Evolutionary conservation across 2,113 vertebrate species (phyloP).

Genomic region (cat (Felis catus)): F.catus_Fca126_mat1.0 CM031419.1:34410001-34410500

Average conservation of each 20-base stretch:
- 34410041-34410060: background rate
- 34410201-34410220: conserved; percentile 4
- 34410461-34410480: background rate
- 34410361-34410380: background rate
- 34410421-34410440: background rate
- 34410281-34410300: background rate
- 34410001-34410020: background rate
- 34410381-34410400: background rate
- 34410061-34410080: background rate
- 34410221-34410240: background rate
- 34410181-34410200: background rate
- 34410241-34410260: background rate
- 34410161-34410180: background rate
- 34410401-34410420: background rate
- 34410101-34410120: background rate
- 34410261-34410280: background rate
- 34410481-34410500: background rate
- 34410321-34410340: background rate
- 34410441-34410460: background rate
- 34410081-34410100: background rate
- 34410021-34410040: background rate
- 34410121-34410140: background rate
- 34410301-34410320: background rate
- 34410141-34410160: background rate
- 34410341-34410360: background rate